Conservation (phyloP, 1,140 invertebrate genomes). For the Pseudobourletiella spinata region DNA sequence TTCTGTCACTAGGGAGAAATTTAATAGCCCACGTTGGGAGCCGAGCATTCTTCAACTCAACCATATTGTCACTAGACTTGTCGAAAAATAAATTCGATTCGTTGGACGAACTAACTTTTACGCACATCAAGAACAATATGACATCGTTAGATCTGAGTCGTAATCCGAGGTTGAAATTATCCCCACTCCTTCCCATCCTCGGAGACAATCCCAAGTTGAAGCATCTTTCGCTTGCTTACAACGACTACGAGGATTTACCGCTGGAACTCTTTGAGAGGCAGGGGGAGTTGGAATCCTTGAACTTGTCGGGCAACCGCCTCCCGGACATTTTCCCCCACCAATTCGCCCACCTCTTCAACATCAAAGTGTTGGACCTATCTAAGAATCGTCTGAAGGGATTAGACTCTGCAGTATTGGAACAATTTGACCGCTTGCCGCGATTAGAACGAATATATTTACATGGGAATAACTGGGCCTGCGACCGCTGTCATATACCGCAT, state of each 20-base stretch:
- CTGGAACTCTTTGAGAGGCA: constrained; percentile 30
- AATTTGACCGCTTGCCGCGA: constrained; percentile 17
- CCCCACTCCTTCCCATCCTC: constrained; percentile 21
- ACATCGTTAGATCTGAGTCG: constrained; percentile 29
- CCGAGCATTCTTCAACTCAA: constrained; percentile 48
- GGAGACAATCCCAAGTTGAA: constrained; percentile 22
- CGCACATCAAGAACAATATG: constrained; percentile 13
- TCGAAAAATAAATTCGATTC: constrained; percentile 35
- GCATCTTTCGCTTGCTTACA: constrained; percentile 23
- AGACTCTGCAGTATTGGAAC: constrained; percentile 16
- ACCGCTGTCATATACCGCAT: constrained; percentile 29
- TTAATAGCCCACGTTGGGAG: constrained; percentile 49
- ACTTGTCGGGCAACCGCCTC: constrained; percentile 28
- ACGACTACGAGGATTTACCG: constrained; percentile 27
- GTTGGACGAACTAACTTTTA: constrained; percentile 31
- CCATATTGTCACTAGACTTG: constrained; percentile 48
- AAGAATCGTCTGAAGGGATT: constrained; percentile 29
- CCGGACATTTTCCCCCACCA: constrained; percentile 25
- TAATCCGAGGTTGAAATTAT: constrained; percentile 27
- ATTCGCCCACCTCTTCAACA: constrained; percentile 14
- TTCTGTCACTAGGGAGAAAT: constrained; percentile 57
- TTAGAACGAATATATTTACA: constrained; percentile 23
- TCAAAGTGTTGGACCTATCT: constrained; percentile 27
- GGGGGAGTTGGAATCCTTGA: constrained; percentile 21
- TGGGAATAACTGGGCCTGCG: constrained; percentile 31